Base-by-base conservation (phyloP, 2,888 invertebrate genomes). In the Parascotia fuliginaria region DNA sequence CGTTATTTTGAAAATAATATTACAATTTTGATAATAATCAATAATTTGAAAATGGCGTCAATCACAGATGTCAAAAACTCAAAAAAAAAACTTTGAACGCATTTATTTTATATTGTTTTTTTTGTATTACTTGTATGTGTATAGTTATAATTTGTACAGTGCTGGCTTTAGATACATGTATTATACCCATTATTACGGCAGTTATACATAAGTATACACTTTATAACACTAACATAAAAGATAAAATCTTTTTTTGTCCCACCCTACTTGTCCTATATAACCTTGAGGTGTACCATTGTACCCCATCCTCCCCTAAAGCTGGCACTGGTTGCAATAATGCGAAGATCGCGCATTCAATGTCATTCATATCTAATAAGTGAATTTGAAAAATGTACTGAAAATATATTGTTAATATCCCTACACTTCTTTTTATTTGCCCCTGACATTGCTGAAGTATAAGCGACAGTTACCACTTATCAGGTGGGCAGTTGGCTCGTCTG, bases 301-400 rank as follows among this genome's bases (percentile, higher is more conserved):
- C 29, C 34, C 22, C 13, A 14, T 32, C 9, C 1, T 3, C 12
- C 36, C 27, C 36, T 55, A 46, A 61, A 61, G 43, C 61, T 65
- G 58, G 65, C 58, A 56, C 55, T 52, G 54, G 13, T 9, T 42
- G 61, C 67, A 60, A 55, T 57, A 34, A 66, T 68, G 79, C 81
- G 81, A 79, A 69, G 75, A 81, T 67, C 83, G 81, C 85, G 79
- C 85, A 76, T 64, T 79, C 67, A 67, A 75, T 77, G 77, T 83
- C 84, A 84, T 85, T 85, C 84, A 84, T 85, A 85, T 86, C 85
- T 60, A 63, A 28, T 64, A 73, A 65, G 77, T 75, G 70, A 75
- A 75, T 76, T 67, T 77, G 73, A 24, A 31, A 65, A 67, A 79
- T 83, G 81, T 83, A 85, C 82, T 74, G 73, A 77, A 51, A 79